Evolutionary conservation across 2,113 vertebrate species (phyloP).

Genomic region (Poeciliopsis occidentalis): DNA sequence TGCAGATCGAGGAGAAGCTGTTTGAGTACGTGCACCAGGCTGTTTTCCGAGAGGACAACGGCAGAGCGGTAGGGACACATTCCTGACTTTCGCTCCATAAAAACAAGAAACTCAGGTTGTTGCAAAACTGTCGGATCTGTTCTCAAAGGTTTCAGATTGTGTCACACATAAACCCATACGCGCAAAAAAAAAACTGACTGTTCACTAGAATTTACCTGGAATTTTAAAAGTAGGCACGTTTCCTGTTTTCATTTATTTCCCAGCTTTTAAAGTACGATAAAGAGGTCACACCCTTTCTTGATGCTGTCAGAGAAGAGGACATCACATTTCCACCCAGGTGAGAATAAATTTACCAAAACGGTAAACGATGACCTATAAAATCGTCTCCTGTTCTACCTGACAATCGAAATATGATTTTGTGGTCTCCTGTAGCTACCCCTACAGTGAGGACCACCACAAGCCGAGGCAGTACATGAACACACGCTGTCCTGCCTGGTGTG

Average conservation of each 20-base stretch:
- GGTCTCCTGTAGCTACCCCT: slow-evolving; percentile 78
- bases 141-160: slow-evolving; percentile 12
- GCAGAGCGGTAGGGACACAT: slow-evolving; percentile 70
- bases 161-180: neutral
- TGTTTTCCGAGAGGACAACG: slow-evolving; percentile 80
- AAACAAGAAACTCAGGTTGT: fast-evolving
- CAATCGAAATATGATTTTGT: neutral
- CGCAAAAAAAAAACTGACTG: neutral
- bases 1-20: slow-evolving; percentile 83
- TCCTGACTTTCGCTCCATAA: neutral
- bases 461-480: slow-evolving; percentile 86
- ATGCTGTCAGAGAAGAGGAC: slow-evolving; percentile 77
- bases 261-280: slow-evolving; percentile 84
- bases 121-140: neutral
- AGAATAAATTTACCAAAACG: neutral
- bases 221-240: neutral
- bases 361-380: neutral
- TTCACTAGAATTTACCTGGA: neutral
- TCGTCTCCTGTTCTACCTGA: neutral
- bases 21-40: slow-evolving; percentile 81
- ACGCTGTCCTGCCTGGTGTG: slow-evolving; percentile 86
- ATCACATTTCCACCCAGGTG: slow-evolving; percentile 86
- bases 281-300: slow-evolving; percentile 76
- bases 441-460: slow-evolving; percentile 83
- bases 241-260: neutral